phyloP scores from a whole-genome alignment of 2,797 vertebrate species.

The Acanthurus lineatus region DNA sequence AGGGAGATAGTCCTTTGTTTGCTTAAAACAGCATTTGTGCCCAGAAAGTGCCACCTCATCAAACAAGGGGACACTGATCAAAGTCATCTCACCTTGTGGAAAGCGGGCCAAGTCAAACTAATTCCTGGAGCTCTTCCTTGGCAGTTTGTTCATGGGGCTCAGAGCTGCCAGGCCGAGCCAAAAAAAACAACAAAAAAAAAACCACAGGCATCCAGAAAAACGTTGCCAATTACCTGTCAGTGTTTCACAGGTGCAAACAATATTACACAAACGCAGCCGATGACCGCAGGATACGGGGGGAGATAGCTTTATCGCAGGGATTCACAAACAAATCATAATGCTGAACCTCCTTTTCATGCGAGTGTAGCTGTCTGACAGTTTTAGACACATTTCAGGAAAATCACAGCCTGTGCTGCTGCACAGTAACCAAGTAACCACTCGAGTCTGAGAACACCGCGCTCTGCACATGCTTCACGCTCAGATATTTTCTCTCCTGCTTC shows the following conservation, averaged over 20 bases:
- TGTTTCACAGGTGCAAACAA: slow-evolving; percentile 49
- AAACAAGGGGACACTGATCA: slow-evolving; percentile 73
- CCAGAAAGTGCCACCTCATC: slow-evolving; percentile 77
- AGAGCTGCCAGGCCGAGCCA: slow-evolving; percentile 32
- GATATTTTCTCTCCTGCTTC: slow-evolving; percentile 53
- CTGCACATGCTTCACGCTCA: slow-evolving; percentile 50
- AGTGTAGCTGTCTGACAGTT: slow-evolving; percentile 11
- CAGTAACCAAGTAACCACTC: slow-evolving; percentile 62
- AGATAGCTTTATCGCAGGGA: slow-evolving; percentile 14
- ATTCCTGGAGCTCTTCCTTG: slow-evolving; percentile 62
- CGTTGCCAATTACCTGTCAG: slow-evolving; percentile 55
- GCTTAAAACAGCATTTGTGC: slow-evolving; percentile 71
- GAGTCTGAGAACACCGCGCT: slow-evolving; percentile 30
- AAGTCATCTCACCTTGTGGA: slow-evolving; percentile 73
- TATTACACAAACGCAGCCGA: slow-evolving; percentile 14
- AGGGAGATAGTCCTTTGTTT: slow-evolving; percentile 70
- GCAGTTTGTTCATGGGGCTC: slow-evolving; percentile 51
- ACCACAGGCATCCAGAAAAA: slow-evolving; percentile 14
- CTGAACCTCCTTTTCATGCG: slow-evolving; percentile 15
- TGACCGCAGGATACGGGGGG: slow-evolving; percentile 33
- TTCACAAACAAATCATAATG: slow-evolving; percentile 13
- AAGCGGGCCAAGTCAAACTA: slow-evolving; percentile 72
- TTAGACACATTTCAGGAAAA: slow-evolving; percentile 31
- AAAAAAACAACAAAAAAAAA: slow-evolving; percentile 27
- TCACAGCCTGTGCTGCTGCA: slow-evolving; percentile 42